Conservation (phyloP, 2,888 invertebrate species). For the Acanthosepion pharaonis region DNA sequence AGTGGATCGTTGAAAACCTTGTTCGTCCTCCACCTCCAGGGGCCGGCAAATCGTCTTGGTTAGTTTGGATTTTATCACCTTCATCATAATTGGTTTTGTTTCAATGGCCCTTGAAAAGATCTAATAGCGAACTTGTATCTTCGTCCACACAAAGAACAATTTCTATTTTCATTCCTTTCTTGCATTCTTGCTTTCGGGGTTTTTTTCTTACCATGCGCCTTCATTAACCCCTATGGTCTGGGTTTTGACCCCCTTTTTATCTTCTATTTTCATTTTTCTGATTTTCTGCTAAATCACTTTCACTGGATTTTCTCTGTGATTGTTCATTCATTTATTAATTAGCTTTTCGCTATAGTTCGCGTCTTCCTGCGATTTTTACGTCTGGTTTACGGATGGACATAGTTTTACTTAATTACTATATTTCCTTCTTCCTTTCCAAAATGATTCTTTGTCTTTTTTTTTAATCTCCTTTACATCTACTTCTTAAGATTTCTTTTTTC, state of each 20-base stretch:
- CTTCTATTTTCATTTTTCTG: neutral
- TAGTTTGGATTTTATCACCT: neutral
- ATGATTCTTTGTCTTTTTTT: too few species aligned
- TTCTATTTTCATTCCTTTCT: neutral
- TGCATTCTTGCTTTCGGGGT: neutral
- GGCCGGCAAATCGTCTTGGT: neutral
- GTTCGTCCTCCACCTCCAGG: neutral
- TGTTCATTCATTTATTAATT: slow-evolving; percentile 15
- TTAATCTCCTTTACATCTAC: too few species aligned
- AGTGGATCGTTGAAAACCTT: neutral
- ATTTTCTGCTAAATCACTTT: neutral
- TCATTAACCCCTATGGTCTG: neutral
- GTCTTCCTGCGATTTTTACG: neutral
- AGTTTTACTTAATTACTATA: too few species aligned
- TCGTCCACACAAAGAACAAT: neutral
- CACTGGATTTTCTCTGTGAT: neutral
- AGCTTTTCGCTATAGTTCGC: neutral
- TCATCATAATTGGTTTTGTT: neutral
- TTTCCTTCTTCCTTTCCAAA: too few species aligned
- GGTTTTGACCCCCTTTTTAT: neutral
- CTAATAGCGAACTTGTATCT: neutral
- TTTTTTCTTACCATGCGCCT: neutral
- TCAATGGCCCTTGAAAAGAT: slow-evolving; percentile 14
- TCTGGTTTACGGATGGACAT: too few species aligned
- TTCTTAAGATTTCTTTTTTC: too few species aligned